Evolutionary conservation across 2,888 invertebrate genomes (phyloP), one percentile per base, ranked within the genome.

Genomic region (Zygothrica quintamaculata): DNA sequence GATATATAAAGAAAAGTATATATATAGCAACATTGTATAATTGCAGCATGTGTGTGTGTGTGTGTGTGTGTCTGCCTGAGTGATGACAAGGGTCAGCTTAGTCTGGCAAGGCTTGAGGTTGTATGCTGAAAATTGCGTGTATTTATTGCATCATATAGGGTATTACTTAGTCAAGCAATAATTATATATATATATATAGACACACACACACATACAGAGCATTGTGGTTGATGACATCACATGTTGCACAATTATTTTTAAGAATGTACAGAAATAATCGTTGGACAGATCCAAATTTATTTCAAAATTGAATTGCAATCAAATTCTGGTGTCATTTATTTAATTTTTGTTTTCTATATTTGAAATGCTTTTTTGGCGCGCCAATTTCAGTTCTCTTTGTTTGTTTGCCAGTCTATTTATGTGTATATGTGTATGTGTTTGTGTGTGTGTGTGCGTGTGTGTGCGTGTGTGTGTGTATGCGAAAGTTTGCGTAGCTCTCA

Each of bases 271-370:
- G 34, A 57, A 69, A 37, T 42, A 61, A 47, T 69, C 55, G 47
- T 40, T 48, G 50, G 15, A 1, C 29, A 40, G 16, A 34, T 36
- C 12, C 18, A 40, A 61, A 74, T 44, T 43, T 12, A 48, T 48
- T 74, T 74, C 40, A 58, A 65, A n/a, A 69, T 72, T 70, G 55
- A 65, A 56, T 44, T 72, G 67, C 73, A 73, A 73, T 66, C 73
- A 73, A 44, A 60, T 39, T 51, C 36, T 36, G 31, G 37, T 58
- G 48, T 64, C 40, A 52, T 50, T 52, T 46, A 26, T 39, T 16
- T 26, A 37, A 42, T 37, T 51, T 29, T 29, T 44, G n/a, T 22
- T 43, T 46, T 46, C 12, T 53, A 31, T 13, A 43, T 34, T 48
- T 52, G 42, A 62, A 46, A 34, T 61, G 52, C 9, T 44, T 74